A percentile compares a stretch with the other conserved stretches of the same genome.
Evolutionary conservation across 2,113 vertebrate species (phyloP).

Genomic region (Myiozetetes cayanensis): DNA sequence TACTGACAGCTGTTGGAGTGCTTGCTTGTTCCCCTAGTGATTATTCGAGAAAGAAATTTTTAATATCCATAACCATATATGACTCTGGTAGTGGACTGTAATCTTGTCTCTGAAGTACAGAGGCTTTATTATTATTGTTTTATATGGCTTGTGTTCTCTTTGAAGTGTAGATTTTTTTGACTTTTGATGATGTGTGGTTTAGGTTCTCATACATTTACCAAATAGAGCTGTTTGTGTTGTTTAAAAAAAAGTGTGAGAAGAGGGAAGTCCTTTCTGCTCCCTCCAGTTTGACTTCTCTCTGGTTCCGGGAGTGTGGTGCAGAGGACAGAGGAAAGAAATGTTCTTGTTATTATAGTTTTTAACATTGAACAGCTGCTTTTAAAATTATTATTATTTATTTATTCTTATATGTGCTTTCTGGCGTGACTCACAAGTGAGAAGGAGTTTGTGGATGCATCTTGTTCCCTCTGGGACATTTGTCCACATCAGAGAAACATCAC

Average conservation of each 20-base stretch:
- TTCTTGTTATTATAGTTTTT: background rate
- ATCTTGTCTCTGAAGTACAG: background rate
- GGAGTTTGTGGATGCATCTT: background rate
- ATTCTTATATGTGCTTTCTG: background rate
- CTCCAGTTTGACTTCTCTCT: background rate
- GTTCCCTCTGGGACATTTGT: background rate
- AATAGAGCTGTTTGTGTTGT: background rate
- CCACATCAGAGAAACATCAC: background rate
- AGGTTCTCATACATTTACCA: background rate
- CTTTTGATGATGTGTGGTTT: background rate
- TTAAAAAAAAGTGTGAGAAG: background rate
- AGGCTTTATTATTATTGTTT: background rate
- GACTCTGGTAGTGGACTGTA: background rate
- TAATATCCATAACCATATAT: background rate
- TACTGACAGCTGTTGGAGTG: background rate
- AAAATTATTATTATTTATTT: conserved; percentile 7
- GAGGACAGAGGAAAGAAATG: background rate
- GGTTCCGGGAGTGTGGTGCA: background rate
- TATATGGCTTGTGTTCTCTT: background rate
- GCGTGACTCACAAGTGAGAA: background rate
- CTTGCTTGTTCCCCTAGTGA: background rate
- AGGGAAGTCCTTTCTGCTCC: background rate
- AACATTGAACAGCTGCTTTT: conserved; percentile 13
- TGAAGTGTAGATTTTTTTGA: background rate
- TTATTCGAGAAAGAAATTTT: background rate